Conservation (phyloP, 2,888 invertebrate species). For the Melanostoma mellinum region DNA sequence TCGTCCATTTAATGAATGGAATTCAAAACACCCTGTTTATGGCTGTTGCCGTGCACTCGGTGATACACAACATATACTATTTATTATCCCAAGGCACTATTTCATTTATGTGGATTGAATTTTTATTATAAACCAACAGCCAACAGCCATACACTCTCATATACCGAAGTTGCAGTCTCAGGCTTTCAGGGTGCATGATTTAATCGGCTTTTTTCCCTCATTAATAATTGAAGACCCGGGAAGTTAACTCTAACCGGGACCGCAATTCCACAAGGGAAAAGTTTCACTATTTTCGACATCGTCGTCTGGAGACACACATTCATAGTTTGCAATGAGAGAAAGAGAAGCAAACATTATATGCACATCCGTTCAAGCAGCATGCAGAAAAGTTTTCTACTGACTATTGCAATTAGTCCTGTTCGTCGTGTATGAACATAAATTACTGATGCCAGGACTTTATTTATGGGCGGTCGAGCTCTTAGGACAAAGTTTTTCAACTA, state of each 20-base stretch:
- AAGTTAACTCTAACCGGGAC: slow-evolving; percentile 61
- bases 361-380: slow-evolving; percentile 72
- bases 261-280: slow-evolving; percentile 68
- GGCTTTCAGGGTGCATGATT: slow-evolving; percentile 41
- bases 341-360: slow-evolving; percentile 33
- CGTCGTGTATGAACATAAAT: slow-evolving; percentile 74
- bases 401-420: slow-evolving; percentile 75
- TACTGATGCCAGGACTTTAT: slow-evolving; percentile 74
- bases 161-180: neutral
- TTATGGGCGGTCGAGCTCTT: slow-evolving; percentile 71
- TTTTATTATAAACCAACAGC: slow-evolving; percentile 60
- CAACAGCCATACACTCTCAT: slow-evolving; percentile 1
- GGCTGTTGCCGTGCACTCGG: slow-evolving; percentile 5
- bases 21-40: slow-evolving; percentile 60
- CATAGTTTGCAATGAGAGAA: neutral
- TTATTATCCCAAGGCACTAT: slow-evolving; percentile 63
- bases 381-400: slow-evolving; percentile 74
- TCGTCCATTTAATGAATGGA: slow-evolving; percentile 31
- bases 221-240: slow-evolving; percentile 65
- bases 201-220: slow-evolving; percentile 57
- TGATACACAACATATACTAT: slow-evolving; percentile 39
- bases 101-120: slow-evolving; percentile 70
- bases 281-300: slow-evolving; percentile 42
- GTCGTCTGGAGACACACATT: slow-evolving; percentile 25
- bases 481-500: slow-evolving; percentile 62